Evolutionary conservation across 23 tunicate genomes (phyloP).

Genomic region (Diplosoma virens): DNA sequence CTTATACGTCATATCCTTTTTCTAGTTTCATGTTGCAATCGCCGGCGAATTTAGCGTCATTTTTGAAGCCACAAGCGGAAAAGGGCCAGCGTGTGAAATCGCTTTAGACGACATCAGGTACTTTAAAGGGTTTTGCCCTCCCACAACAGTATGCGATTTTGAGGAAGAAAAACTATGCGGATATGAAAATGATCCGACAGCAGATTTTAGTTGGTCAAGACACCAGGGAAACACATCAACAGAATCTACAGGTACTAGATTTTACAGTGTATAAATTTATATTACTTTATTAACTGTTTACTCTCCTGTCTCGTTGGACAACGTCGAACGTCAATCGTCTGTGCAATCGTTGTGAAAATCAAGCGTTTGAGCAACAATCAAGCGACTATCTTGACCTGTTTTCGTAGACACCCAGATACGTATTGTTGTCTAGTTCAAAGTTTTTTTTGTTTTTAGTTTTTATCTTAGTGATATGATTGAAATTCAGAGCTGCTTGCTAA

Average conservation of each 20-base stretch:
- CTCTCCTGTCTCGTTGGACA: no score
- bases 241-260: constrained; percentile 13
- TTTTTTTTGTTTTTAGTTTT: no score
- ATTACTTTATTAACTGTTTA: no score
- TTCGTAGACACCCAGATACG: no score
- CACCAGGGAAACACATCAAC: constrained; percentile 55
- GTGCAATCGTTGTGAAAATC: no score
- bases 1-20: not conserved
- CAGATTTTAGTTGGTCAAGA: constrained; percentile 68
- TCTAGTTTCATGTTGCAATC: constrained; percentile 55
- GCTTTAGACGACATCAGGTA: constrained; percentile 86
- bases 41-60: constrained; percentile 61
- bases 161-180: constrained; percentile 71
- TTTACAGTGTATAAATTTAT: no score
- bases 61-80: constrained; percentile 73
- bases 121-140: constrained; percentile 58
- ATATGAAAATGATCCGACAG: constrained; percentile 68
- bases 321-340: no score
- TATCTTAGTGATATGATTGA: no score
- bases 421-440: no score
- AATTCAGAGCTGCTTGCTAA: no score
- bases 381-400: no score
- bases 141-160: constrained; percentile 74
- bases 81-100: constrained; percentile 59
- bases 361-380: no score